Evolutionary conservation across 1,140 invertebrate genomes (phyloP), one percentile per base, ranked within the genome.

Genomic region (Macrobrachium rosenbergii): DNA sequence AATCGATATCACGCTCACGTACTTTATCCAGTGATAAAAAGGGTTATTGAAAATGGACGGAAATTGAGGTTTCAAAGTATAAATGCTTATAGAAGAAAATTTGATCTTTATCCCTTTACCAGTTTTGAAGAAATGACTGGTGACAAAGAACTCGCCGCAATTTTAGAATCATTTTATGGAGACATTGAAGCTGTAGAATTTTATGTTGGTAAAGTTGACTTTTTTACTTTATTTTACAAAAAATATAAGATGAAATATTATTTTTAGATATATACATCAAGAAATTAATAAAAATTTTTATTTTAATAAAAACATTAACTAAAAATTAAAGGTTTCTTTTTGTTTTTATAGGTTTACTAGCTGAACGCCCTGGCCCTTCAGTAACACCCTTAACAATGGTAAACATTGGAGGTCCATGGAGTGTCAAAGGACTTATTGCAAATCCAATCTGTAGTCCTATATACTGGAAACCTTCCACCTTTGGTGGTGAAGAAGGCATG

Each of bases 391-490:
- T 89, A 7, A 90, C 92, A 23, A 91, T 93, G 64, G 91, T 93
- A 16, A 92, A 92, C 89, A 91, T 92, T 11, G 92, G 92, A 5
- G 92, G 91, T 3, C 92, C 92, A 0, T 92, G 90, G 89, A 92
- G 92, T 43, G 91, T 93, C 12, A 92, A 93, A 86, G 92, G 92
- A 1, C 90, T 93, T n/a, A 89, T 93, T 89, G 90, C 92, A 28
- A 92, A 92, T 88, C 91, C 92, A 52, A 92, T 93, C 43, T 92
- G 92, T 90, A 92, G 91, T 80, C 92, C 91, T 7, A 87, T 90
- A 67, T 92, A 92, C 88, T 93, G 93, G 93, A 92, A 92, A 85
- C 92, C 93, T n/a, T 93, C 92, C 2, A 93, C 93, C 23, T 93
- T 93, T 90, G n/a, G n/a, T n/a, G n/a, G n/a, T n/a, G n/a, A n/a